These are phyloP conservation scores for Diglossa cyanea DNA, from an alignment of 2,797 vertebrate species.

Conservation along the genomic window DNA sequence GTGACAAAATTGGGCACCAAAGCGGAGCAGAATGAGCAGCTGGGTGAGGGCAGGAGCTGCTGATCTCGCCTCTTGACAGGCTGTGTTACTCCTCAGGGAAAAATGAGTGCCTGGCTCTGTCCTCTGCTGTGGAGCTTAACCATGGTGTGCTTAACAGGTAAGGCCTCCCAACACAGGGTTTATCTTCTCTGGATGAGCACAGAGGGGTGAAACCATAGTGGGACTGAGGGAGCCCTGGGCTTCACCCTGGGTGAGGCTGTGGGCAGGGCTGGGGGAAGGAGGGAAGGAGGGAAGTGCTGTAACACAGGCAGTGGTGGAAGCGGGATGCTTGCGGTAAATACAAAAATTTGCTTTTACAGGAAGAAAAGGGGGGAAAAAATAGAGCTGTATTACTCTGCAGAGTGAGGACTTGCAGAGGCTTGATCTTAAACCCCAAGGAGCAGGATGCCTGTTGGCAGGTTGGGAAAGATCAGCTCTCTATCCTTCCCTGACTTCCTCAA, in stretches of 20 bases:
- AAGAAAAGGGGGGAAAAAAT: neutral
- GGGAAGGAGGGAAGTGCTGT: neutral
- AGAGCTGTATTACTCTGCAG: accelerated
- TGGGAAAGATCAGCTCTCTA: neutral
- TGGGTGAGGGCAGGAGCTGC: neutral
- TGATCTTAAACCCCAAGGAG: neutral
- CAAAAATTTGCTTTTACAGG: neutral
- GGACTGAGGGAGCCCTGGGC: neutral
- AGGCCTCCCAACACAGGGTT: accelerated
- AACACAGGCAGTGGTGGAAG: neutral
- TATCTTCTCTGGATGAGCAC: neutral
- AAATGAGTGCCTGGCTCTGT: constrained; percentile 25
- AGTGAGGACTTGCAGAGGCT: neutral
- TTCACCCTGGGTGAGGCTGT: neutral
- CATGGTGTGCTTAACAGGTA: constrained; percentile 24
- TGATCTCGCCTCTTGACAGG: neutral
- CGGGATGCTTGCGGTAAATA: accelerated
- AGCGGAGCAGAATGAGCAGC: neutral
- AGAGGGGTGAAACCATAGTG: accelerated
- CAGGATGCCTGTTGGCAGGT: neutral
- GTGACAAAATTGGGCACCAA: constrained; percentile 28
- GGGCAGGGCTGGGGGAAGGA: neutral
- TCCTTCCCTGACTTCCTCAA: neutral
- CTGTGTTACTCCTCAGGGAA: neutral
- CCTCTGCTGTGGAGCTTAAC: constrained; percentile 31